Evolutionary conservation across 2,888 invertebrate species (phyloP), one percentile per base, ranked within the genome.

Genomic region (Craniophora ligustri): DNA sequence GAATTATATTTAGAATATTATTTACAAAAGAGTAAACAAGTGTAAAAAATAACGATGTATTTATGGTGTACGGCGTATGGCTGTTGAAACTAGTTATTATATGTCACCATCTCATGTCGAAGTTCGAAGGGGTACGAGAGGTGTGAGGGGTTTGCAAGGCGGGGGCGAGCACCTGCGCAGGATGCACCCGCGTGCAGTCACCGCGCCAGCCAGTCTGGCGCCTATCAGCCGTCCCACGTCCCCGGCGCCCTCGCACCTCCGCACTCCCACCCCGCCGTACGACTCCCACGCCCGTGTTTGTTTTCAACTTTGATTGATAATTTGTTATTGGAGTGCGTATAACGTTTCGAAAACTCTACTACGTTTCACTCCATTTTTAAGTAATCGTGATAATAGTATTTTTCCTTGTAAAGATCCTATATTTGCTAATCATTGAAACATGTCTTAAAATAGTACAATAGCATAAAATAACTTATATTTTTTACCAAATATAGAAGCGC

Each of bases 291-390:
- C 87, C 75, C 84, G 79, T 84, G 85, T 86, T 91, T 92, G 91
- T 92, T 92, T 92, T 92, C 88, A 91, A 91, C 91, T 92, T 89
- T 92, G 92, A 92, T 92, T 91, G 89, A 92, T 92, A 92, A 92
- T 92, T 91, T 91, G 88, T 91, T 92, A 91, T 89, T 87, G 84
- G 82, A 90, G 83, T 88, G 87, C 84, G 89, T 88, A 85, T 84
- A 79, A 77, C 77, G 75, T 81, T 87, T 83, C 81, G 77, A 84
- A 84, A 86, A 84, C 77, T 83, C 74, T 79, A 75, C 73, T 78
- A 64, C 60, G 65, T 69, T 75, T 57, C 54, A 70, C 67, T 77
- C 50, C 57, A 56, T 46, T 61, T n/a, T 34, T 47, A 53, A 39
- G 16, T 62, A 45, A 60, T 63, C 21, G 46, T 28, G 48, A 32